Evolutionary conservation across 2,797 vertebrate genomes (phyloP), one percentile per base, ranked within the genome.

Genomic region (Clarias pachynema): DNA sequence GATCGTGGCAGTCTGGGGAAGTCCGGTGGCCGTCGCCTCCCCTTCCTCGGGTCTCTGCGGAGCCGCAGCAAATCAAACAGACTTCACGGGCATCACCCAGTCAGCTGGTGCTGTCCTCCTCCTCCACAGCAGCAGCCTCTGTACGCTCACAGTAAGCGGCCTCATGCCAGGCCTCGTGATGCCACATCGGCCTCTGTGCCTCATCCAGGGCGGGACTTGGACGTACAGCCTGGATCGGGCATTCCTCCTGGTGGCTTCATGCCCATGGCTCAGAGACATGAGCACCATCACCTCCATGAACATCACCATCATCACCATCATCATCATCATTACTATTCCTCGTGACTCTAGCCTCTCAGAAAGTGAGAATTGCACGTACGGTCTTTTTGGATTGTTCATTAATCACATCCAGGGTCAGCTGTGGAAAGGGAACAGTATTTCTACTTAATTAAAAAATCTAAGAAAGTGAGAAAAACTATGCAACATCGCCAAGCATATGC

Each of bases 241-340:
- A 89, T 94, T 24, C 94, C 95, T 1, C 94, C 93, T 92, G 94
- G 93, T 81, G 94, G 94, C 78, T 91, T 93, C 14, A 93, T 94
- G 84, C 94, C 94, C 69, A 91, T 95, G 86, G 90, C 96, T 88
- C 95, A 97, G 91, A 96, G 95, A 94, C 97, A 98, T 0, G 96
- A 97, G 85, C 97, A 97, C 85, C 96, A 97, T 90, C 97, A 98
- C 83, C 96, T 97, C 59, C 97, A 98, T 0, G 96, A 98, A 84
- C 97, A 98, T 87, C 97, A 97, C 87, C 97, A 98, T 91, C 96
- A 97, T 85, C 95, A 96, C 88, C 97, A 97, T 87, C 97, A 98
- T 88, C 96, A 97, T 89, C 97, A 97, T 92, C 96, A 97, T 93
- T 91, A 92, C 70, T 91, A 88, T 79, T 84, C 88, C 37, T 89